Percentiles rank a stretch among this genome's conserved stretches.
Conservation (phyloP, 53 echinoderm and acorn worm species). For the Echinometra lucunter region DNA sequence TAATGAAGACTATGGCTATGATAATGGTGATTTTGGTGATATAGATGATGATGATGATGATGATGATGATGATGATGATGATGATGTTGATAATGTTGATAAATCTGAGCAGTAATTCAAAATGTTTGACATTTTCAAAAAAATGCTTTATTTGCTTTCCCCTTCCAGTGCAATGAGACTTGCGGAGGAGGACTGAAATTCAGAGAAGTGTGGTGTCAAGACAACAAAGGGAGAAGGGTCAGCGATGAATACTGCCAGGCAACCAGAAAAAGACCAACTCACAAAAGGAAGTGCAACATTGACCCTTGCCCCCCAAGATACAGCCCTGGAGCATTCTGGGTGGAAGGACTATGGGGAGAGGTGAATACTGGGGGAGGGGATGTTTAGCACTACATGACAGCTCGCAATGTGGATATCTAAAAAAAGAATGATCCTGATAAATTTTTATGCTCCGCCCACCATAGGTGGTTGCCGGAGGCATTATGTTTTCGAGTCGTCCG, state of each 20-base stretch:
- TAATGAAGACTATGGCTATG: neutral
- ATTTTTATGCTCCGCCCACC: too few species aligned
- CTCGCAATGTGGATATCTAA: too few species aligned
- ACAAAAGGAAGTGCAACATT: constrained; percentile 80
- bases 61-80: neutral
- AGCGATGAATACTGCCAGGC: constrained; percentile 75
- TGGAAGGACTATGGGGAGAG: constrained; percentile 92
- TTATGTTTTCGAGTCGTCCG: too few species aligned
- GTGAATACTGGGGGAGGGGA: constrained; percentile 47
- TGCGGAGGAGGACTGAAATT: constrained; percentile 87
- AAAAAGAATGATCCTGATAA: neutral
- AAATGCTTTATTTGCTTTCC: neutral
- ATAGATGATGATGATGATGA: constrained; percentile 8
- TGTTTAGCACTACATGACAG: neutral
- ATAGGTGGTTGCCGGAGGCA: too few species aligned
- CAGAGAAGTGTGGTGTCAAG: constrained; percentile 81
- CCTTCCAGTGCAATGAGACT: constrained; percentile 81
- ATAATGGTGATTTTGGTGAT: neutral
- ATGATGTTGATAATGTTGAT: too few species aligned
- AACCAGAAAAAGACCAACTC: constrained; percentile 73
- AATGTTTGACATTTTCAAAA: too few species aligned
- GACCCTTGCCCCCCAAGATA: constrained; percentile 71
- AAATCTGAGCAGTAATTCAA: neutral
- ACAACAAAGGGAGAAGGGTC: constrained; percentile 72
- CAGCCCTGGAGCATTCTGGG: constrained; percentile 76